A percentile compares a stretch with the other conserved stretches of the same genome.
Conservation (phyloP, 2,797 vertebrate species). For the Salmo trutta region DNA sequence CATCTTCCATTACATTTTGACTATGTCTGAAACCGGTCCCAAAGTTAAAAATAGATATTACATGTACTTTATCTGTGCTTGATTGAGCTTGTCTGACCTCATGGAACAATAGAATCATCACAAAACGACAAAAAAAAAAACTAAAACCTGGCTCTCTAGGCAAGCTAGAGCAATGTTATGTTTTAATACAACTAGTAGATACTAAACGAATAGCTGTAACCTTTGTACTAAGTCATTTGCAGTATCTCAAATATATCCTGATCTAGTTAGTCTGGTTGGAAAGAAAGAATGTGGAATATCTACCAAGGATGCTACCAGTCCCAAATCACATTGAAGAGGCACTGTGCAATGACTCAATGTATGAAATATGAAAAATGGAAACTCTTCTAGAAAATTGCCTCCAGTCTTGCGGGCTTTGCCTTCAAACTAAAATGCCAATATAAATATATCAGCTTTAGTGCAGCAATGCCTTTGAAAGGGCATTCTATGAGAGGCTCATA, state of each 20-base stretch:
- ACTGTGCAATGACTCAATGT: neutral
- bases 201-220: neutral
- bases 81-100: too few relatives aligned
- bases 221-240: neutral
- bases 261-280: neutral
- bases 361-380: neutral
- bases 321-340: neutral
- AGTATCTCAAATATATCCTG: neutral
- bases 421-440: conserved; percentile 12
- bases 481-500: conserved; percentile 7
- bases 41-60: too few relatives aligned
- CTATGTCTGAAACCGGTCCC: neutral
- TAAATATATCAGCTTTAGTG: conserved; percentile 15
- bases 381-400: neutral
- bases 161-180: too few relatives aligned
- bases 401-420: conserved; percentile 6
- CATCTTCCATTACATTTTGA: neutral
- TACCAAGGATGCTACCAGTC: neutral
- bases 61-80: too few relatives aligned
- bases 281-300: neutral
- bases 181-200: neutral
- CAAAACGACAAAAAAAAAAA: too few relatives aligned
- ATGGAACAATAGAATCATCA: too few relatives aligned
- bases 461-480: conserved; percentile 13
- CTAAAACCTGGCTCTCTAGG: too few relatives aligned